Conservation (phyloP, 2,888 invertebrate species). For the Yponomeuta malinellus region DNA sequence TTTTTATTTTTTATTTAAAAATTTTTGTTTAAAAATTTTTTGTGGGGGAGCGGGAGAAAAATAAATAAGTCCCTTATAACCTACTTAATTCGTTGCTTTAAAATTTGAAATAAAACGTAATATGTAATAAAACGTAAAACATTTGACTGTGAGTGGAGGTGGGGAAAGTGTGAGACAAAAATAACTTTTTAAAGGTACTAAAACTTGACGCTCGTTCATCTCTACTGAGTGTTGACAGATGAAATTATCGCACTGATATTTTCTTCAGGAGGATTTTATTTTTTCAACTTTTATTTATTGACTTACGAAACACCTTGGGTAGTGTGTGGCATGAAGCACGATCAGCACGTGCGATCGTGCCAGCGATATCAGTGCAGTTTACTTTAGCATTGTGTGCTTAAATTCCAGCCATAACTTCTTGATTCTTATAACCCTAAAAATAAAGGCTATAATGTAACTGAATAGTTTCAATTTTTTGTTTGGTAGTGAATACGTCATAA, state of each 20-base stretch:
- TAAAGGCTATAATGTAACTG: background rate
- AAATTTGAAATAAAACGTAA: background rate
- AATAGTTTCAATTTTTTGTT: background rate
- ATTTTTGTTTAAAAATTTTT: no score
- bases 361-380: background rate
- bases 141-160: no score
- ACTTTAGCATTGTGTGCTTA: background rate
- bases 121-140: background rate
- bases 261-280: background rate
- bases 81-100: no score
- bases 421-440: background rate
- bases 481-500: background rate
- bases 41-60: no score
- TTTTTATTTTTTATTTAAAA: no score
- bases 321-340: background rate
- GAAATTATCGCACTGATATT: background rate
- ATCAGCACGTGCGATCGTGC: background rate
- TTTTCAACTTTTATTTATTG: no score
- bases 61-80: no score
- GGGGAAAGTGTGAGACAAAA: background rate
- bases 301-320: background rate
- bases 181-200: background rate
- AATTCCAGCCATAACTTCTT: background rate
- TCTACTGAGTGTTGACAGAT: background rate
- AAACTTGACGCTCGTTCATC: background rate